These are phyloP conservation scores for Imbricaverruca yamaguchii DNA, from an alignment of 2,888 invertebrate genomes.

Conservation along the genomic window DNA sequence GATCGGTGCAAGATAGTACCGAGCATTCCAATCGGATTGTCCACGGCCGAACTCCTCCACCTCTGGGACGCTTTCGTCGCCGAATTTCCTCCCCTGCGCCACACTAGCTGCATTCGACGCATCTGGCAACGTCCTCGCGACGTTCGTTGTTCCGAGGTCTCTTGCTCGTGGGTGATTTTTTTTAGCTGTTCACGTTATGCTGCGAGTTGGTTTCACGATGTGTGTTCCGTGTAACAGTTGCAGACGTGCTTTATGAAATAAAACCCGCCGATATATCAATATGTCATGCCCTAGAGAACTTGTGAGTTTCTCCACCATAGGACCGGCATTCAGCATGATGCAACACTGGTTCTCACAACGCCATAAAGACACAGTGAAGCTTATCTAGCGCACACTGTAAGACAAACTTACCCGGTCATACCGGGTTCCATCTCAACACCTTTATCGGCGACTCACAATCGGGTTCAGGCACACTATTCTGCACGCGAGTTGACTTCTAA, in stretches of 20 bases:
- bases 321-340: too few relatives aligned
- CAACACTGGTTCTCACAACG: too few relatives aligned
- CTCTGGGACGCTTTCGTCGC: neutral
- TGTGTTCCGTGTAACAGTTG: slow-evolving; percentile 5
- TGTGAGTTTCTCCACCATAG: neutral
- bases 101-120: neutral
- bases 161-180: neutral
- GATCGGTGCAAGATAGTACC: too few relatives aligned
- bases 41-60: neutral
- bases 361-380: too few relatives aligned
- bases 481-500: too few relatives aligned
- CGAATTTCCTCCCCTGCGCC: neutral
- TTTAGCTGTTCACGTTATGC: slow-evolving; percentile 13
- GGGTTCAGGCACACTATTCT: too few relatives aligned
- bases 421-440: too few relatives aligned
- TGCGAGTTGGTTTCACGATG: neutral
- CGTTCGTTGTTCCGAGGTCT: neutral
- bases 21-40: too few relatives aligned
- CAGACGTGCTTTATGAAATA: slow-evolving; percentile 2
- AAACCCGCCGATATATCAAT: neutral
- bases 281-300: neutral
- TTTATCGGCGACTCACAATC: too few relatives aligned
- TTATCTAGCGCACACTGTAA: too few relatives aligned
- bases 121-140: neutral
- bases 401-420: too few relatives aligned